A percentile compares a stretch with the other conserved stretches of the same genome.
Conservation (phyloP, 2,797 vertebrate species). For the Sylvia borin region DNA sequence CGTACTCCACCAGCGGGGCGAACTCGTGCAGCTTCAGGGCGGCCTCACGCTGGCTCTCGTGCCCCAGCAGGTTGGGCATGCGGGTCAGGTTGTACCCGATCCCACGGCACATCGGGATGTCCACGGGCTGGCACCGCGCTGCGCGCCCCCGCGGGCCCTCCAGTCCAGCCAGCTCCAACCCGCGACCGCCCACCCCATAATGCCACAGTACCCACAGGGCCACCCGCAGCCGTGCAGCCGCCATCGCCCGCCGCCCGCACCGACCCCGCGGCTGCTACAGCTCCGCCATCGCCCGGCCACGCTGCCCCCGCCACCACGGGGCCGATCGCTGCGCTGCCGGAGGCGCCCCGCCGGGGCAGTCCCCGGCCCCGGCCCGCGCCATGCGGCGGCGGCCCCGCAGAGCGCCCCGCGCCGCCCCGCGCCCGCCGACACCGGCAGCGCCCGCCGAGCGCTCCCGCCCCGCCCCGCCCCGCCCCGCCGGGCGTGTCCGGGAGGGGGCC, state of each 20-base stretch:
- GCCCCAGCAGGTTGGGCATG: conserved; percentile 97
- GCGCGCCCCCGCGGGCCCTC: conserved; percentile 88
- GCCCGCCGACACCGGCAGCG: neutral
- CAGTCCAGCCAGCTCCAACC: conserved; percentile 87
- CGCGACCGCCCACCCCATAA: conserved; percentile 80
- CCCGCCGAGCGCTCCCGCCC: neutral
- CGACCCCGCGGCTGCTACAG: conserved; percentile 28
- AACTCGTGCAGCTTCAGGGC: conserved; percentile 94
- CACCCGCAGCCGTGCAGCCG: conserved; percentile 76
- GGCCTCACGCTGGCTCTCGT: conserved; percentile 94
- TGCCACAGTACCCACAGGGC: conserved; percentile 82
- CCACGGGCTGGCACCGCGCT: conserved; percentile 91
- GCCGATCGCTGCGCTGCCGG: neutral
- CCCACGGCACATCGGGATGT: conserved; percentile 95
- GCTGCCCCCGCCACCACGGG: neutral
- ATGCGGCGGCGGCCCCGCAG: neutral
- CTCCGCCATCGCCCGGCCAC: conserved; percentile 42
- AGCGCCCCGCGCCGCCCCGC: conserved; percentile 9
- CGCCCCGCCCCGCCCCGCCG: neutral
- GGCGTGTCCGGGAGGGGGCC: neutral
- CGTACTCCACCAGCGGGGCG: conserved; percentile 92
- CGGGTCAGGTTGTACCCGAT: conserved; percentile 98
- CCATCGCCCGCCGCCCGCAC: conserved; percentile 73
- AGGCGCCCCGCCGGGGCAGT: neutral
- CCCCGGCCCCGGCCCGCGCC: neutral